A percentile compares a stretch with the other conserved stretches of the same genome.
Evolutionary conservation across 2,888 invertebrate genomes (phyloP).

Genomic region (Cabera pusaria): DNA sequence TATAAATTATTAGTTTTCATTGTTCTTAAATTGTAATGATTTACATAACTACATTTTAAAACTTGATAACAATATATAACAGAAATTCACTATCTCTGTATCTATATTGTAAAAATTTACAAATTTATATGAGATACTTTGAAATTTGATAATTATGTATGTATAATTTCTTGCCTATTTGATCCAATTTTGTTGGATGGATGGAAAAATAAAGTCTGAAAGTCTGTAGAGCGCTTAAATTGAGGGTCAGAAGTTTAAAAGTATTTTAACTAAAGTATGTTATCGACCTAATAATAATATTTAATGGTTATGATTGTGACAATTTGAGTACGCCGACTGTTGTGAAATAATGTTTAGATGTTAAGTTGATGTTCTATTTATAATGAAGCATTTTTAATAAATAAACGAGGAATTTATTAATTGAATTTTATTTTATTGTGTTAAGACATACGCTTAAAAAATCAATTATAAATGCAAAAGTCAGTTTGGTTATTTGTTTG

Average conservation of each 20-base stretch:
- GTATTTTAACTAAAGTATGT: conserved; percentile 50
- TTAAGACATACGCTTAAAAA: too few species aligned
- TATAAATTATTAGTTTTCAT: too few species aligned
- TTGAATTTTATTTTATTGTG: conserved; percentile 5
- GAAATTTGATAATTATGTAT: too few species aligned
- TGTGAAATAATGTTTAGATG: conserved; percentile 57
- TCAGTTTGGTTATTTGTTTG: too few species aligned
- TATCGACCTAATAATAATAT: conserved; percentile 49
- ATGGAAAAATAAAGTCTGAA: conserved; percentile 1
- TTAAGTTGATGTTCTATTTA: conserved; percentile 76
- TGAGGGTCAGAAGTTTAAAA: conserved; percentile 28
- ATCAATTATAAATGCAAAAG: too few species aligned
- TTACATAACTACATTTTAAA: too few species aligned
- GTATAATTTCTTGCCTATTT: too few species aligned
- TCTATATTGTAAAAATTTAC: too few species aligned
- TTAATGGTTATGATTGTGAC: conserved; percentile 33
- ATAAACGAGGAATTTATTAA: conserved; percentile 50
- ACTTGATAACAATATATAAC: too few species aligned
- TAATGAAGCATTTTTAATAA: conserved; percentile 75
- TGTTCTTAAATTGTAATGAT: too few species aligned
- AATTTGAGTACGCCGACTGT: conserved; percentile 49
- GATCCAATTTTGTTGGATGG: neutral
- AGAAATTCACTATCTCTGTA: too few species aligned
- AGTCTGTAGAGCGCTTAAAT: conserved; percentile 14
- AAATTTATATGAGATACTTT: too few species aligned